phyloP scores from a whole-genome alignment of 1,140 invertebrate species.

The Drosophila ercepeae region DNA sequence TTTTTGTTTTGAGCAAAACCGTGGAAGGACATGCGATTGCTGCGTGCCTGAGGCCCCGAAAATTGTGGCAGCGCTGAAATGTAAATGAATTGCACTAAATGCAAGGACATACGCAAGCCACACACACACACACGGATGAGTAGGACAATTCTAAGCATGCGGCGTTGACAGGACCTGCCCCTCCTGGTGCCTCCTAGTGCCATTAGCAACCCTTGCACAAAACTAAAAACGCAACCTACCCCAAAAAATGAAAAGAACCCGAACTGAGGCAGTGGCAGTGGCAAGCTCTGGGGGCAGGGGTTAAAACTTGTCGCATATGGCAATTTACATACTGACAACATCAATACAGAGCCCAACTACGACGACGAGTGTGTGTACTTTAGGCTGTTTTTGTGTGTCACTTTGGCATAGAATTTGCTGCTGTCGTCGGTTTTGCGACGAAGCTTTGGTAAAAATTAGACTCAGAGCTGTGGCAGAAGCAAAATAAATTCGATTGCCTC shows the following conservation, averaged over 20 bases:
- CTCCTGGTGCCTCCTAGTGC: neutral
- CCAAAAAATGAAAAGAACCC: constrained; percentile 62
- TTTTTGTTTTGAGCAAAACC: constrained; percentile 53
- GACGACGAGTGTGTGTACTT: constrained; percentile 37
- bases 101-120: constrained; percentile 76
- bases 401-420: constrained; percentile 77
- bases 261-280: neutral
- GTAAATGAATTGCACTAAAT: constrained; percentile 80
- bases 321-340: constrained; percentile 79
- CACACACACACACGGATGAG: constrained; percentile 35
- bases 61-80: constrained; percentile 66
- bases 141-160: constrained; percentile 50
- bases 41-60: constrained; percentile 33
- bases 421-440: constrained; percentile 60
- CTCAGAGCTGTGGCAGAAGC: constrained; percentile 34
- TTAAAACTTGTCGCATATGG: constrained; percentile 59
- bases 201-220: constrained; percentile 65
- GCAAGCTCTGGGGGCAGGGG: neutral
- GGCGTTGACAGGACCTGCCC: constrained; percentile 53
- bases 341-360: constrained; percentile 37
- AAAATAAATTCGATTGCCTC: constrained; percentile 79
- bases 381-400: constrained; percentile 69
- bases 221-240: constrained; percentile 68
- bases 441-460: constrained; percentile 72
- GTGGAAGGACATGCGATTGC: constrained; percentile 64